A percentile compares a stretch with the other conserved stretches of the same genome.
These are phyloP conservation scores for Sycophaga agraensis DNA, from an alignment of 1,140 invertebrate genomes.

Conservation along the genomic window DNA sequence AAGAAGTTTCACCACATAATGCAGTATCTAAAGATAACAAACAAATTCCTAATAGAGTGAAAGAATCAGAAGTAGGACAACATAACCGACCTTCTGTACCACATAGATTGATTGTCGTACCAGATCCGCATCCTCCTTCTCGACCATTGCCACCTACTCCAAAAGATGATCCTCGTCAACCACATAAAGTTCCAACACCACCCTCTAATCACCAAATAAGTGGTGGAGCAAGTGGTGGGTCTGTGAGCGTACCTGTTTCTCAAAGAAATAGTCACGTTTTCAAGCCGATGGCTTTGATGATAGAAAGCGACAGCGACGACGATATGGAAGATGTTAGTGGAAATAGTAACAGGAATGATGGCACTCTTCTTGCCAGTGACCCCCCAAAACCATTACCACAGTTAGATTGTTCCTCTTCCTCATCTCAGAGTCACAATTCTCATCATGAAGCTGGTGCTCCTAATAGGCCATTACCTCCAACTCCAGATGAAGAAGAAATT, in stretches of 20 bases:
- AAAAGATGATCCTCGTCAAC: constrained; percentile 64
- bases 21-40: constrained; percentile 57
- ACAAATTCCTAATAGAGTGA: constrained; percentile 47
- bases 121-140: constrained; percentile 66
- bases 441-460: constrained; percentile 74
- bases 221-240: constrained; percentile 45
- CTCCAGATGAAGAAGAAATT: constrained; percentile 85
- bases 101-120: constrained; percentile 77
- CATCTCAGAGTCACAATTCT: constrained; percentile 50
- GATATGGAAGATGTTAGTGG: constrained; percentile 62
- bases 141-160: constrained; percentile 87
- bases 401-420: constrained; percentile 46
- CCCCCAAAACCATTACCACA: constrained; percentile 89
- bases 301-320: constrained; percentile 57
- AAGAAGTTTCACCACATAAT: constrained; percentile 53
- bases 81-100: constrained; percentile 81
- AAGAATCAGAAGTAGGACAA: constrained; percentile 64
- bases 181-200: constrained; percentile 63
- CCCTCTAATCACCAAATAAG: constrained; percentile 54
- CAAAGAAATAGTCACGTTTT: constrained; percentile 80
- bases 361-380: constrained; percentile 92
- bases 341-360: constrained; percentile 76
- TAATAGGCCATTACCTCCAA: constrained; percentile 89
- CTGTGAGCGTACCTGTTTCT: constrained; percentile 57
- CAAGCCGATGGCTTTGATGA: constrained; percentile 71